phyloP scores from a whole-genome alignment of 2,797 vertebrate genomes.

The Sebastes trivittatus region DNA sequence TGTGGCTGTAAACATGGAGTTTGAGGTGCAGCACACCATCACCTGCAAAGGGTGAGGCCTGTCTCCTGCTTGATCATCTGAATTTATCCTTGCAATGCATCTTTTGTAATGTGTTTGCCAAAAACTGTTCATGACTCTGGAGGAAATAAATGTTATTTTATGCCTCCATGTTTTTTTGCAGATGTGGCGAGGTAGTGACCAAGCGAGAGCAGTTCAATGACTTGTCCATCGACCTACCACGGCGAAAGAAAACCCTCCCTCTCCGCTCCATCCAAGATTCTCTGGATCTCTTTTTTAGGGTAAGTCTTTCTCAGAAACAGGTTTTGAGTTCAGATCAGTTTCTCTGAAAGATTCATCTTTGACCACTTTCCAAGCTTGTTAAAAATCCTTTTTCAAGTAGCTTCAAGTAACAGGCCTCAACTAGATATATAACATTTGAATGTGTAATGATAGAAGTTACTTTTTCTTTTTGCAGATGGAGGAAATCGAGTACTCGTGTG shows the following conservation, averaged over 20 bases:
- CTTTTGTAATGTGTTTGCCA: neutral
- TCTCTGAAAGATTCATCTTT: neutral
- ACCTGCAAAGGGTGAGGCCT: slow-evolving; percentile 92
- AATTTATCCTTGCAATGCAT: neutral
- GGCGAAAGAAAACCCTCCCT: slow-evolving; percentile 91
- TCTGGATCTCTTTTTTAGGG: slow-evolving; percentile 97
- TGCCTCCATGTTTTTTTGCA: slow-evolving; percentile 41
- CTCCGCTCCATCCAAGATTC: slow-evolving; percentile 96
- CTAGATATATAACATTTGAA: neutral
- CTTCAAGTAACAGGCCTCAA: accelerated
- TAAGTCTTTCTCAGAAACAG: slow-evolving; percentile 48
- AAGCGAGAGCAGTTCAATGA: slow-evolving; percentile 98
- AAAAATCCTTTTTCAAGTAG: neutral
- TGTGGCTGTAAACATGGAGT: slow-evolving; percentile 95
- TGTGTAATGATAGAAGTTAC: neutral
- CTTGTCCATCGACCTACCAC: slow-evolving; percentile 96
- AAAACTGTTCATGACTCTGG: neutral
- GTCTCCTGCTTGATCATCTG: neutral
- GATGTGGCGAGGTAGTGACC: slow-evolving; percentile 93
- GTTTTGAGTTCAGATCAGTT: neutral
- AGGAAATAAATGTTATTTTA: neutral
- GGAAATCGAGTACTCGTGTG: slow-evolving; percentile 98
- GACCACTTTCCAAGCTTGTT: neutral
- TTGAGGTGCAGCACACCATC: slow-evolving; percentile 98
- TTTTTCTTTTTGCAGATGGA: slow-evolving; percentile 86